These are phyloP conservation scores for Cebus imitator DNA, from an alignment of 2,113 vertebrate genomes.

Conservation along the genomic window DNA sequence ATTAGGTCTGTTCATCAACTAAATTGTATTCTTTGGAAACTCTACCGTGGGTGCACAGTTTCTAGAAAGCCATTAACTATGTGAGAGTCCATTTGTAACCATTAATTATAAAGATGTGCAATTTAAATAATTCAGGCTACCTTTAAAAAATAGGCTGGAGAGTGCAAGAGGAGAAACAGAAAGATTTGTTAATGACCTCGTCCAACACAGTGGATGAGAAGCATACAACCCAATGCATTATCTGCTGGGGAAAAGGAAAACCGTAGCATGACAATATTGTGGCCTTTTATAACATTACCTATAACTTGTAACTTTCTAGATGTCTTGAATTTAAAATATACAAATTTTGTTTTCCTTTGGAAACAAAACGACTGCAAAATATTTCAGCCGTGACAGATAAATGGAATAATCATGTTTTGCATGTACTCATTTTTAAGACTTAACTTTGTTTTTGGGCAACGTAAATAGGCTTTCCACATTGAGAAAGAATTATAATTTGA, in stretches of 20 bases:
- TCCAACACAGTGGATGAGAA: not conserved
- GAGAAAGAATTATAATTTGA: conserved; percentile 63
- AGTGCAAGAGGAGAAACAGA: not conserved
- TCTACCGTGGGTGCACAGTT: not conserved
- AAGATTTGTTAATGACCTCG: not conserved
- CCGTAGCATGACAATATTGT: not conserved
- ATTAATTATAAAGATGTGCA: conserved; percentile 2
- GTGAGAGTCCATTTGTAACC: not conserved
- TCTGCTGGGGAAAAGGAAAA: not conserved
- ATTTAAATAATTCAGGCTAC: not conserved
- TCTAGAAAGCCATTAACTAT: conserved; percentile 19
- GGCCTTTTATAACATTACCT: not conserved
- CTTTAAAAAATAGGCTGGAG: not conserved
- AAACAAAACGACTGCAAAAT: conserved; percentile 1
- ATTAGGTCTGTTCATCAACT: not conserved
- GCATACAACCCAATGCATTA: too few relatives aligned
- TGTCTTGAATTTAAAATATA: conserved; percentile 32
- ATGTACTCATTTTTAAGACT: not conserved
- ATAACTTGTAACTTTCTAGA: not conserved
- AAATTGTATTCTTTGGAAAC: conserved; percentile 22
- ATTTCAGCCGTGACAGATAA: conserved; percentile 12
- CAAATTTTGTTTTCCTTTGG: conserved; percentile 16
- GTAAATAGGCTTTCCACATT: conserved; percentile 10
- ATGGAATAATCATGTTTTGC: not conserved
- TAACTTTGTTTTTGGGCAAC: not conserved